phyloP scores from a whole-genome alignment of 2,888 invertebrate genomes.

The Pristionchus japonicus region DNA sequence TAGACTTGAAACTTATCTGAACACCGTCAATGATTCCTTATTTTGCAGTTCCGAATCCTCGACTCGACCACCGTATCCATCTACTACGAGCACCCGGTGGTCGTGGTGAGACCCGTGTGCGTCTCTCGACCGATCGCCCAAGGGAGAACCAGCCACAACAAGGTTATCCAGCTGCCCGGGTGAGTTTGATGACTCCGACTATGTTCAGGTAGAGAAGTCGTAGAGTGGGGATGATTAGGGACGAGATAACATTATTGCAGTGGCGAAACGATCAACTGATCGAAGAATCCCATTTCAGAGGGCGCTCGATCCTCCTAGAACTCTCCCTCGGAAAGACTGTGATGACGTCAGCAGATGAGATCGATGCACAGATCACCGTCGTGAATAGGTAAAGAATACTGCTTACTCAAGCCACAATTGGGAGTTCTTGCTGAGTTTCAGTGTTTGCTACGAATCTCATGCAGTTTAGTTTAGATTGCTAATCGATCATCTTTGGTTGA shows the following conservation, averaged over 20 bases:
- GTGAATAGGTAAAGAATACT: not conserved
- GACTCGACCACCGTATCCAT: not conserved
- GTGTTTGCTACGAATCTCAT: no score
- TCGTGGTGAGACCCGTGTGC: conserved; percentile 28
- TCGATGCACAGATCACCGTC: conserved; percentile 33
- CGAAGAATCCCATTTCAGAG: no score
- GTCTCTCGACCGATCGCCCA: conserved; percentile 11
- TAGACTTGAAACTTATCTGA: no score
- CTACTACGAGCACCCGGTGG: conserved; percentile 2
- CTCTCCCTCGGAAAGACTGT: conserved; percentile 25
- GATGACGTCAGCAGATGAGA: not conserved
- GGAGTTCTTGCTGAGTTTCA: no score
- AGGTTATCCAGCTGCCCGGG: not conserved
- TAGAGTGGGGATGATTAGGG: no score
- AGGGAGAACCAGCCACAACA: not conserved
- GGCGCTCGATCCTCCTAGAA: conserved; percentile 1
- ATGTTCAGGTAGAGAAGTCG: not conserved
- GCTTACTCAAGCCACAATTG: no score
- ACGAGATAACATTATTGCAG: no score
- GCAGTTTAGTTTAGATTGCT: no score
- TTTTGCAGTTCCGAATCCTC: conserved; percentile 12
- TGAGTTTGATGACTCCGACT: not conserved
- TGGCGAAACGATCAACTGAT: no score
- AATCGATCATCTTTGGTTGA: not conserved
- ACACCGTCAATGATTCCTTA: no score